Conservation (phyloP, 2,888 invertebrate species). For the Aricia artaxerxes region DNA sequence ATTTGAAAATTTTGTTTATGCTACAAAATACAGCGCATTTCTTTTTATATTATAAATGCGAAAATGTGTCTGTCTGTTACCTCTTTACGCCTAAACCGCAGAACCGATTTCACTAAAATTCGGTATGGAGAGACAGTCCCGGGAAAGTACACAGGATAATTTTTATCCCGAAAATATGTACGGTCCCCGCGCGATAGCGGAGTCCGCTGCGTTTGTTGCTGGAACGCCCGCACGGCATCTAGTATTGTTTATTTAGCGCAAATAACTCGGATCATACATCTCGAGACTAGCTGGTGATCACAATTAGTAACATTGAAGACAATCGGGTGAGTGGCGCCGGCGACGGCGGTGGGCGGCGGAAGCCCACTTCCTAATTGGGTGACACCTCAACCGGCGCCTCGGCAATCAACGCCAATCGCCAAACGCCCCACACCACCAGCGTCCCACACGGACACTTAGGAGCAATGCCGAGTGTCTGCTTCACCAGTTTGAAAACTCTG, state of each 20-base stretch:
- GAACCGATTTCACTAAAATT: no score
- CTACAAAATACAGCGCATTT: not conserved
- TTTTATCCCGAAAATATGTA: no score
- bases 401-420: slow-evolving; percentile 72
- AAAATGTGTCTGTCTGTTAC: no score
- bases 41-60: no score
- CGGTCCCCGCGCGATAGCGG: no score
- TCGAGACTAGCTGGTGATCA: slow-evolving; percentile 44
- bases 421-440: slow-evolving; percentile 45
- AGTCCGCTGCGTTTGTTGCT: no score
- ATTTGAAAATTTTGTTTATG: not conserved
- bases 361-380: slow-evolving; percentile 76
- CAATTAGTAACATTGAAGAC: slow-evolving; percentile 74
- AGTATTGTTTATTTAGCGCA: not conserved
- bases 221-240: no score
- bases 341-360: slow-evolving; percentile 72
- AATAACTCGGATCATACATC: not conserved
- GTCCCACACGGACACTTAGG: slow-evolving; percentile 25
- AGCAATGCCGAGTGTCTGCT: not conserved
- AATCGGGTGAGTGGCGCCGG: slow-evolving; percentile 73
- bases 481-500: not conserved
- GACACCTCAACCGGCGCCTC: slow-evolving; percentile 79
- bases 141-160: no score
- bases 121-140: no score
- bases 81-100: no score